Percentiles rank a stretch among this genome's conserved stretches.
These are phyloP conservation scores for Drosophila littoralis DNA, from an alignment of 1,140 invertebrate species.

Conservation along the genomic window DNA sequence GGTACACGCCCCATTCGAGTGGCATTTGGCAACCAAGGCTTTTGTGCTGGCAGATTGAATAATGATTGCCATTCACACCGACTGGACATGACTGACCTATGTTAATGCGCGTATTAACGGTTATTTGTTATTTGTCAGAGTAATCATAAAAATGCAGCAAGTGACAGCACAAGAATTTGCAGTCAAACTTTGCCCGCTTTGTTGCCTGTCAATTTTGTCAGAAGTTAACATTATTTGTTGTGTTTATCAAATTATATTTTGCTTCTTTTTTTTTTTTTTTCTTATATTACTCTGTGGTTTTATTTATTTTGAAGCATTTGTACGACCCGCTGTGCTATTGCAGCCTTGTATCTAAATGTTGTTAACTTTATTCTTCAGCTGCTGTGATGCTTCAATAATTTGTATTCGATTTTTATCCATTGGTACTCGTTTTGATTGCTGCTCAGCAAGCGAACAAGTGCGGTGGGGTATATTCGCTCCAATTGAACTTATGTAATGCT, in stretches of 20 bases:
- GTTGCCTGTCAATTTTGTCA: constrained; percentile 48
- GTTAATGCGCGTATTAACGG: constrained; percentile 55
- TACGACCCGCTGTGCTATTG: constrained; percentile 20
- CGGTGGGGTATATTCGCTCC: constrained; percentile 1
- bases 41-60: constrained; percentile 54
- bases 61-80: constrained; percentile 47
- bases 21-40: constrained; percentile 53
- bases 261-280: neutral
- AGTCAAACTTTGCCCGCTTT: constrained; percentile 28
- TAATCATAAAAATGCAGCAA: constrained; percentile 42
- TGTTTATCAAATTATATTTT: constrained; percentile 46
- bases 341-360: constrained; percentile 45
- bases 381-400: constrained; percentile 26
- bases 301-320: neutral
- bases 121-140: constrained; percentile 61
- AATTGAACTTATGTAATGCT: neutral
- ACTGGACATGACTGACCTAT: constrained; percentile 55
- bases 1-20: constrained; percentile 37
- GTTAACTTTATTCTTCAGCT: constrained; percentile 28
- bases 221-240: constrained; percentile 43
- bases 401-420: constrained; percentile 43
- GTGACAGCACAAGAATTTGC: constrained; percentile 44
- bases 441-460: neutral
- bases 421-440: constrained; percentile 29
- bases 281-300: constrained; percentile 3